Base-by-base conservation (phyloP, 2,888 invertebrate species). In the Chrysodeixis includens region DNA sequence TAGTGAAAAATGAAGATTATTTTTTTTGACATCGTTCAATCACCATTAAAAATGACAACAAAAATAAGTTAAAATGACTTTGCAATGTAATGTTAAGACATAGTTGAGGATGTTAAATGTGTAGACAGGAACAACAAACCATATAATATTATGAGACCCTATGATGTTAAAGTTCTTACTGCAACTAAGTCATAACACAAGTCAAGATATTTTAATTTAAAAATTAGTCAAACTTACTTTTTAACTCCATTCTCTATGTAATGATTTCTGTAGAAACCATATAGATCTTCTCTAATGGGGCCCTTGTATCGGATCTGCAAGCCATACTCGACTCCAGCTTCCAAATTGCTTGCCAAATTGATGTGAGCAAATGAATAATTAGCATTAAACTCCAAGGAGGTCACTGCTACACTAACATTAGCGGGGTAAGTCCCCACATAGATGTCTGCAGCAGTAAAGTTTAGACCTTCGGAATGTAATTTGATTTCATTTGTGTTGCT, bases 241-340 rank as follows among this genome's bases (percentile, higher is more conserved):
- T 88, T 95, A 46, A 92, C 88, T 1, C 93, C 93, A 30, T 91
- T 84, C 56, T 95, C 90, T 5, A 88, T 80, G 78, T 97, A 97
- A 49, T 94, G 95, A 78, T 96, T 96, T 62, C 95, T 95, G 81
- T 96, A 97, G 78, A 97, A 96, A 59, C 97, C 97, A 62, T 86
- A 92, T 72, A 96, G 88, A 68, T 95, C 95, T 0, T 92, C 87
- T 76, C 96, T 95, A 32, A 97, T 93, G 0, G 90, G 87, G 1
- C 96, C 97, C 0, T 76, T 88, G 76, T 96, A 97, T 0, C 82
- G 74, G 71, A 97, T 96, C 18, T 84, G 88, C 53, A 97, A 81
- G 0, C 78, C 83, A 77, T 97, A 96, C 6, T 84, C 83, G 3
- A 84, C 78, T 1, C 91, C 93, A 0, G 81, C 81, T 56, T 83